Percentiles rank a stretch among this genome's conserved stretches.
phyloP scores from a whole-genome alignment of 1,140 invertebrate genomes.

The Drosophila takahashii region DNA sequence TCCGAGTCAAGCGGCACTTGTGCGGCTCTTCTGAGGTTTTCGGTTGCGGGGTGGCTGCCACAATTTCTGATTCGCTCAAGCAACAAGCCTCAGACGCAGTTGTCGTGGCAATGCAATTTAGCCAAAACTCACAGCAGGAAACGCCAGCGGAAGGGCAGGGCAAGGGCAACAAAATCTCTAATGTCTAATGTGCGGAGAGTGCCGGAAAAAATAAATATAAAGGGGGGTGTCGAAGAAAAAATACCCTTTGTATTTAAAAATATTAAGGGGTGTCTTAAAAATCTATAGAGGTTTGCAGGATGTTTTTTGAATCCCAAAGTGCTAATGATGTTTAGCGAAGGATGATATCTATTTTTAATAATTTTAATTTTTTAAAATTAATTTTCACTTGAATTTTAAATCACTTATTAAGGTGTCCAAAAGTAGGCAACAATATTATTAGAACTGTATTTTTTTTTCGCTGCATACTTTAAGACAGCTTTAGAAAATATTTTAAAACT shows the following conservation, averaged over 20 bases:
- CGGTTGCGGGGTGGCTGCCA: slow-evolving; percentile 55
- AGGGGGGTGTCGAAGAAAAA: background rate
- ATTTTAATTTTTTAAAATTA: no score
- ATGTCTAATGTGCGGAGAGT: slow-evolving; percentile 32
- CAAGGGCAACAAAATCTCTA: slow-evolving; percentile 58
- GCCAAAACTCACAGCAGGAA: slow-evolving; percentile 77
- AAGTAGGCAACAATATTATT: no score
- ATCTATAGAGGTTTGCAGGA: no score
- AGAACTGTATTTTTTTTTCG: no score
- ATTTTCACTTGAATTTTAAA: no score
- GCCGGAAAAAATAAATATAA: slow-evolving; percentile 18
- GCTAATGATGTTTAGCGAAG: no score
- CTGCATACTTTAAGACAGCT: no score
- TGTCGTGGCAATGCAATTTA: slow-evolving; percentile 69
- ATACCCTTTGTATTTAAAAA: slow-evolving; percentile 3
- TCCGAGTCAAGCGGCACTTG: slow-evolving; percentile 58
- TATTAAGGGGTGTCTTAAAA: no score
- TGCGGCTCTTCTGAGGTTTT: slow-evolving; percentile 66
- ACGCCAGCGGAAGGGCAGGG: slow-evolving; percentile 39
- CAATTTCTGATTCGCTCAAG: slow-evolving; percentile 70
- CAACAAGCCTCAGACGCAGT: slow-evolving; percentile 39
- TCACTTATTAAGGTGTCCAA: no score
- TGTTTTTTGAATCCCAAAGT: no score
- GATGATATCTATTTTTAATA: no score
- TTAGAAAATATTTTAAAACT: no score